A percentile compares a stretch with the other conserved stretches of the same genome.
These are phyloP conservation scores for Zaprionus africanus DNA, from an alignment of 1,140 invertebrate species.

Conservation along the genomic window DNA sequence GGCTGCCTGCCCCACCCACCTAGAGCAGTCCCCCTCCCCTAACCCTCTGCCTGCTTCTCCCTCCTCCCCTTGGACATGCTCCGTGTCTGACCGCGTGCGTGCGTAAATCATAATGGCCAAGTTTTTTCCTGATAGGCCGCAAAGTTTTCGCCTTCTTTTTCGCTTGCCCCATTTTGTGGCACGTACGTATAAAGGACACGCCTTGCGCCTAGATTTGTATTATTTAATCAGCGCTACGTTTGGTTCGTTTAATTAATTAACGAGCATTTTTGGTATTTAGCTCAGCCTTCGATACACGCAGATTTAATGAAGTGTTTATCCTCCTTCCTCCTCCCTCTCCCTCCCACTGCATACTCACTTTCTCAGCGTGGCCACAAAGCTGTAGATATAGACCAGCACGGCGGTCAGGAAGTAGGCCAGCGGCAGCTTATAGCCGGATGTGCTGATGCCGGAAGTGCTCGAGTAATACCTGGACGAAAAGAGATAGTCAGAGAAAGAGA, in stretches of 20 bases:
- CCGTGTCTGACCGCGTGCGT: conserved; percentile 61
- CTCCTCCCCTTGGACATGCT: background rate
- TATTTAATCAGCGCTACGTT: conserved; percentile 75
- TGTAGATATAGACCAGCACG: conserved; percentile 95
- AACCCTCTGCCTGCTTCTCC: background rate
- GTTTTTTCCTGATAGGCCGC: conserved; percentile 32
- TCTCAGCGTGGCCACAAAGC: conserved; percentile 96
- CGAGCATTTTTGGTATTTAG: conserved; percentile 66
- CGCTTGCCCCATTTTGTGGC: background rate
- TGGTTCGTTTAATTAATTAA: conserved; percentile 75
- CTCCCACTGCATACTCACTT: conserved; percentile 88
- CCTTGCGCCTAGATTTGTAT: conserved; percentile 71
- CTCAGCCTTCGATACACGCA: conserved; percentile 62
- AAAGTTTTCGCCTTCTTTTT: conserved; percentile 33
- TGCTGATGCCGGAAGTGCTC: conserved; percentile 87
- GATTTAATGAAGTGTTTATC: conserved; percentile 67
- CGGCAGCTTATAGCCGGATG: conserved; percentile 92
- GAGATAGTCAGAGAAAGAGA: conserved; percentile 6
- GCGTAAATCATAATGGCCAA: conserved; percentile 78
- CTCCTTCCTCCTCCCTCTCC: background rate
- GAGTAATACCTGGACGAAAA: conserved; percentile 90
- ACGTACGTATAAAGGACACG: conserved; percentile 41
- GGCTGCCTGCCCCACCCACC: conserved; percentile 32
- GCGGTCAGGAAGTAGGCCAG: conserved; percentile 97
- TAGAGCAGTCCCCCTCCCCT: background rate